Evolutionary conservation across 2,113 vertebrate species (phyloP), one percentile per base, ranked within the genome.

Genomic region (Piprites chloris): DNA sequence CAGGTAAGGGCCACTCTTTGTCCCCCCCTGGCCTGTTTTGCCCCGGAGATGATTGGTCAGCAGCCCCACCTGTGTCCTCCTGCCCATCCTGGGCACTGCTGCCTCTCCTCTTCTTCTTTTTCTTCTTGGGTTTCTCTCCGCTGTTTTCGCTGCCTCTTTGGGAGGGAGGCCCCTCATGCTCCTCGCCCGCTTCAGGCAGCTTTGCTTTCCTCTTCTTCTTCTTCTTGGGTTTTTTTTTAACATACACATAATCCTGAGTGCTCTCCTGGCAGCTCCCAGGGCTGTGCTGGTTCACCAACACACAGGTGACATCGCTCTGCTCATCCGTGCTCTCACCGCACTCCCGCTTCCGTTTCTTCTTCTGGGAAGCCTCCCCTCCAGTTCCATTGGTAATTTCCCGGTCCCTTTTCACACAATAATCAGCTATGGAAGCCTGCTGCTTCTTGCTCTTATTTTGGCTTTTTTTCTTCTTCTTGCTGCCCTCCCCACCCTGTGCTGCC

Each of bases 1-100:
- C 6, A 52, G 85, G 52, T 6, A 6, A 30, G 0, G 9, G 24
- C 1, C 8, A 17, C 0, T 1, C 28, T 2, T 9, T 1, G 5
- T 18, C 24, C 9, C 42, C 12, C 81, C 3, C 37, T 23, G 2
- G 6, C 50, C 13, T 37, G 23, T 46, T 49, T 20, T 59, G 27
- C 6, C 12, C 32, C 14, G 41, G 14, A n/a, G 39, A 32, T 0
- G 35, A 26, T 21, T 47, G 30, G 10, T 61, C 2, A 14, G 22
- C 2, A 1, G 56, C 9, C 4, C 23, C 63, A 10, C 1, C 59
- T 0, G 30, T 5, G 33, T 30, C 55, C 35, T 61, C 77, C n/a
- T 79, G 53, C 3, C 9, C 5, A 0, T 12, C 55, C 41, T 24
- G 69, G 10, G 9, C 49, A 12, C 10, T 20, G 28, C 16, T 33